phyloP scores from a whole-genome alignment of 2,888 invertebrate species.

The Caenorhabditis uteleia region DNA sequence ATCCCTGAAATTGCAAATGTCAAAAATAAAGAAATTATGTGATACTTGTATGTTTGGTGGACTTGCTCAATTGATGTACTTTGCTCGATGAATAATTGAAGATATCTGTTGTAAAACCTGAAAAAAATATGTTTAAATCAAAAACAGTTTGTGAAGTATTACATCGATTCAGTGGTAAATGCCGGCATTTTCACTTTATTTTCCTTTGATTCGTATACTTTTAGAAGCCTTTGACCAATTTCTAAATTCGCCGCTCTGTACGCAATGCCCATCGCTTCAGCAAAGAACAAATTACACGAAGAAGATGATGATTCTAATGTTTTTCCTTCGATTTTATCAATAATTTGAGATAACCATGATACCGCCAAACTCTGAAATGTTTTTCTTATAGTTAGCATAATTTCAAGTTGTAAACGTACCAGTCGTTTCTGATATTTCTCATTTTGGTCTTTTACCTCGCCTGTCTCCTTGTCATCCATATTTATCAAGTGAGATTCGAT shows the following conservation, averaged over 20 bases:
- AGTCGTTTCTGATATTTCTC: conserved; percentile 12
- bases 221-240: conserved; percentile 49
- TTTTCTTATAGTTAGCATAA: background rate
- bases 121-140: background rate
- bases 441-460: conserved; percentile 10
- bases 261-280: conserved; percentile 42
- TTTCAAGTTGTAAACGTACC: conserved; percentile 10
- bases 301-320: conserved; percentile 18
- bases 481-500: conserved; percentile 21
- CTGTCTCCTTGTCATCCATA: conserved; percentile 17
- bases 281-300: conserved; percentile 39
- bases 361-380: conserved; percentile 26
- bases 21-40: background rate
- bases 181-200: conserved; percentile 58
- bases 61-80: conserved; percentile 38
- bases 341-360: conserved; percentile 51
- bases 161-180: conserved; percentile 45
- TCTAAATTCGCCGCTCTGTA: conserved; percentile 43
- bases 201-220: conserved; percentile 44
- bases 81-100: conserved; percentile 40
- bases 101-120: conserved; percentile 55
- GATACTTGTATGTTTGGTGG: conserved; percentile 45
- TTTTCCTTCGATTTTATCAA: conserved; percentile 25
- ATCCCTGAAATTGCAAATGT: background rate
- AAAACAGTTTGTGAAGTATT: conserved; percentile 3